Evolutionary conservation across 2,888 invertebrate genomes (phyloP).

Genomic region (Neoitamus cyanurus): DNA sequence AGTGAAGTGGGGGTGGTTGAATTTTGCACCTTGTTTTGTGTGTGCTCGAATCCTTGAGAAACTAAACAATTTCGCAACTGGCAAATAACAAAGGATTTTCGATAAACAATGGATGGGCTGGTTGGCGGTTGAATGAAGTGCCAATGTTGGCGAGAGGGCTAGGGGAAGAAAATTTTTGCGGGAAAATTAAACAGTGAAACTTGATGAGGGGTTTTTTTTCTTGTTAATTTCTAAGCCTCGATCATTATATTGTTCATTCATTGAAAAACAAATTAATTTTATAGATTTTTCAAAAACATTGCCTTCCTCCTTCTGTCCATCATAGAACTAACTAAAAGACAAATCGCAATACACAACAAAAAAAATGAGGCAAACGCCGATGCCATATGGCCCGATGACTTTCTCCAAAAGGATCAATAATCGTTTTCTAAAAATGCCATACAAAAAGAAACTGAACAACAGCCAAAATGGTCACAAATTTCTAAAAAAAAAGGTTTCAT

Average conservation of each 20-base stretch:
- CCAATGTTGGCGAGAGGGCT: neutral
- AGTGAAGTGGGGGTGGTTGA: neutral
- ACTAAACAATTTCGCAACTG: slow-evolving; percentile 23
- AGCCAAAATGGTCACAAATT: neutral
- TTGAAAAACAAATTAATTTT: neutral
- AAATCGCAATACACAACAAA: no score
- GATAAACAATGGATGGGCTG: neutral
- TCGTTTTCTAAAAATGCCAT: neutral
- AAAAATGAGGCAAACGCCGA: neutral
- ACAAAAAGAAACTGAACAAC: neutral
- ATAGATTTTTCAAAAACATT: no score
- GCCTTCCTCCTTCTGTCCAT: no score
- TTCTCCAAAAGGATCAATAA: neutral
- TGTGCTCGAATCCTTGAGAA: neutral
- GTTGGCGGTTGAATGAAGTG: neutral
- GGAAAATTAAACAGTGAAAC: neutral
- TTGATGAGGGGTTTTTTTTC: neutral
- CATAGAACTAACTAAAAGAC: no score
- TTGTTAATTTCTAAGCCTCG: neutral
- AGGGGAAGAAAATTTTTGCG: neutral
- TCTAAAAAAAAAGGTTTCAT: neutral
- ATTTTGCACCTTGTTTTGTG: slow-evolving; percentile 22
- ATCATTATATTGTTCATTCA: neutral
- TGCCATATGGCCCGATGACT: neutral
- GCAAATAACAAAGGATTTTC: slow-evolving; percentile 1